Base-by-base conservation (phyloP, 2,113 vertebrate species). In the Bambusicola thoracicus region DNA sequence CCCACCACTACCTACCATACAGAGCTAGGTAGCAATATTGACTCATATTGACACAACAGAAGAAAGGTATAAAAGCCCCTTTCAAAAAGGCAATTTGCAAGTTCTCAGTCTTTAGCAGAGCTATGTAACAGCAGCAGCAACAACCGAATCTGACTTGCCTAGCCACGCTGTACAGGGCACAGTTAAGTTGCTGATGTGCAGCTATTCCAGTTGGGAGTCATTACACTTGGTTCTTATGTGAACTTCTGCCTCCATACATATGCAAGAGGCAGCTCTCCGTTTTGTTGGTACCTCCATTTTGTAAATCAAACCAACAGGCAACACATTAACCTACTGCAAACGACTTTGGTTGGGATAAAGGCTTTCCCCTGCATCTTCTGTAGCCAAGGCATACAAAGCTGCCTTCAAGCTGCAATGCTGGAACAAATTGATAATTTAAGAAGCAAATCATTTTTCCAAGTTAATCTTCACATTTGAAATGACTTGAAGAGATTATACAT, bases 401-500 rank as follows among this genome's bases (percentile, higher is more conserved):
- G 87, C 82, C 90, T 78, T 93, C 63, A 91, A 92, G 79, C 55
- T 80, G 75, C 79, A 69, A 11, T 8, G 55, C 75, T 14, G 17
- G 79, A 94, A 87, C 68, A 87, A 96, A 92, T 4, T 72, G 72
- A 55, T 78, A 86, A 53, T 55, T 92, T 94, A 95, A 94, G 82
- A 7, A 86, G 85, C 51, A 93, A 95, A 51, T 81, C 0, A 82
- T 75, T 88, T 93, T 95, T 93, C 86, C 93, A 56, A 88, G 88
- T 66, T 94, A 93, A 94, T 88, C 92, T 94, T 93, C 75, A 80
- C 87, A 73, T 87, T 95, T 80, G 69, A 90, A 96, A 81, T 88
- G 3, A 85, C 81, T 85, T 89, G 53, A 94, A 89, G 85, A 87
- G 93, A 95, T 94, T 93, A 95, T 29, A 63, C 53, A 62, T 10